Evolutionary conservation across 2,888 invertebrate species (phyloP).

Genomic region (Callyntrura guangdongensis): DNA sequence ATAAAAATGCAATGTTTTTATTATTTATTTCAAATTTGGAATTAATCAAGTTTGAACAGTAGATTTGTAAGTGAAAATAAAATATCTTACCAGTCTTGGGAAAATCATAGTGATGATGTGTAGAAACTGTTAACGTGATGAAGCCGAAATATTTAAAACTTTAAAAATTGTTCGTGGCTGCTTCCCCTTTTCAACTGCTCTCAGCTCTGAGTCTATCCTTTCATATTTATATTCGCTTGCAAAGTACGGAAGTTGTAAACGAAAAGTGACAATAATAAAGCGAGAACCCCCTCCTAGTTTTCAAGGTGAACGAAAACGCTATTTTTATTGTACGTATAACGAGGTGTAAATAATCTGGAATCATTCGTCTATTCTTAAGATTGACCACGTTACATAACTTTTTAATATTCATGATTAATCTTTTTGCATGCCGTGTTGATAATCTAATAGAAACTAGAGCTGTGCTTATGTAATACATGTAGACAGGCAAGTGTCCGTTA

Average conservation of each 20-base stretch:
- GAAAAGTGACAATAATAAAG: background rate
- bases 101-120: background rate
- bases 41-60: background rate
- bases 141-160: too few species aligned
- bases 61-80: background rate
- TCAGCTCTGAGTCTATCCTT: background rate
- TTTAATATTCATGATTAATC: too few species aligned
- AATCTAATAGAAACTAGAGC: too few species aligned
- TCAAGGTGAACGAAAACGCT: slow-evolving; percentile 3
- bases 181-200: background rate
- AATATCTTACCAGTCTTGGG: background rate
- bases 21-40: too few species aligned
- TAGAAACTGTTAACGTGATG: background rate
- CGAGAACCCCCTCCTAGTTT: background rate
- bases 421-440: too few species aligned
- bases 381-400: too few species aligned
- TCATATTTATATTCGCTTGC: background rate
- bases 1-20: too few species aligned
- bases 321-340: background rate
- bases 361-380: background rate
- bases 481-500: too few species aligned
- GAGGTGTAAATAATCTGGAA: background rate
- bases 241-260: background rate
- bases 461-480: too few species aligned
- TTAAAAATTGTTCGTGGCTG: background rate